Conservation (phyloP, 2,888 invertebrate genomes). For the Archaeoteleia sp. region DNA sequence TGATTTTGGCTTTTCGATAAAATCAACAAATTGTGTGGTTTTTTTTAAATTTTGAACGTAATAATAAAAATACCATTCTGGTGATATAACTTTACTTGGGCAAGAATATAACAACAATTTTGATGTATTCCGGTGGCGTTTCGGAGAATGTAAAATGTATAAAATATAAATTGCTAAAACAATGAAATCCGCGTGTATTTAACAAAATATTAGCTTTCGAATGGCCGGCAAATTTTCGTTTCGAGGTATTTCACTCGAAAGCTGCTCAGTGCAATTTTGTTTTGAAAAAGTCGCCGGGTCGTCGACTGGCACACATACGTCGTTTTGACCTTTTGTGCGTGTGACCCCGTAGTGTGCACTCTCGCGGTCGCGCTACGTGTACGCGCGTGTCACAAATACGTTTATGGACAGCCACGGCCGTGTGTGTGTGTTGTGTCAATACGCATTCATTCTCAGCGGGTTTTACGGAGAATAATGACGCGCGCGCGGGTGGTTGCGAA, state of each 20-base stretch:
- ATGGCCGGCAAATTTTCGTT: neutral
- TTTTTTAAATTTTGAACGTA: too few species aligned
- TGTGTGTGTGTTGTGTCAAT: too few species aligned
- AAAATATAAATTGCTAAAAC: neutral
- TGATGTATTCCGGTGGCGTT: too few species aligned
- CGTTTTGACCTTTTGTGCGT: constrained; percentile 42
- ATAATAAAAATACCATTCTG: too few species aligned
- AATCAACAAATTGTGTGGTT: too few species aligned
- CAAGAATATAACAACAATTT: too few species aligned
- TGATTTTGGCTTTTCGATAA: too few species aligned
- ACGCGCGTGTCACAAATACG: constrained; percentile 33
- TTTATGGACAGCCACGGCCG: too few species aligned
- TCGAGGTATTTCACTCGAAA: neutral
- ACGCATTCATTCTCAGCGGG: constrained; percentile 34
- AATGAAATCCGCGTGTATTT: neutral
- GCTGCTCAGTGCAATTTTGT: too few species aligned
- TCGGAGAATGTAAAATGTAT: too few species aligned
- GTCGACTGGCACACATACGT: constrained; percentile 36
- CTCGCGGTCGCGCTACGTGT: constrained; percentile 31
- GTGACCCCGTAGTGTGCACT: constrained; percentile 39
- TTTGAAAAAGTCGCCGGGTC: constrained; percentile 34
- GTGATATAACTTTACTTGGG: too few species aligned
- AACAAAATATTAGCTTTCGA: neutral
- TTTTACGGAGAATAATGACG: constrained; percentile 40
- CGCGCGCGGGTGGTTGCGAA: constrained; percentile 34